phyloP scores from a whole-genome alignment of 2,888 invertebrate species.

The Epinotia demarniana region DNA sequence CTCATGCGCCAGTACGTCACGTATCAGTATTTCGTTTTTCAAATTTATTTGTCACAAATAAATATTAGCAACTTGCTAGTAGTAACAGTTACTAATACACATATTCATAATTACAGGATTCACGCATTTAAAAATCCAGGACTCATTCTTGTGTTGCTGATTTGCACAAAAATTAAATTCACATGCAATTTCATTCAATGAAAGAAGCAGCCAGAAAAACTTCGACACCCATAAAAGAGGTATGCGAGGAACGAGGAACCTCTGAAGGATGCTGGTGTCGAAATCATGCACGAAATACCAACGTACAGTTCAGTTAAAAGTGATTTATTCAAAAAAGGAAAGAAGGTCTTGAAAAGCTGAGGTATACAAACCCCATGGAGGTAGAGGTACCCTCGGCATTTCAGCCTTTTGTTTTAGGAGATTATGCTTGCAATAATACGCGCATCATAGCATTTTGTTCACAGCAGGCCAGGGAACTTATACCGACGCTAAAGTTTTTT shows the following conservation, averaged over 20 bases:
- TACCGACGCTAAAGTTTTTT: conserved; percentile 11
- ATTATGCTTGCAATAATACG: background rate
- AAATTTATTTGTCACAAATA: background rate
- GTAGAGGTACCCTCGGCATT: background rate
- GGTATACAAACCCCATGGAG: background rate
- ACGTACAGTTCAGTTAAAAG: conserved; percentile 16
- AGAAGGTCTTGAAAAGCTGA: conserved; percentile 4
- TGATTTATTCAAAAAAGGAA: conserved; percentile 6
- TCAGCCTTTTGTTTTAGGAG: background rate
- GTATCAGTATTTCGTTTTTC: background rate
- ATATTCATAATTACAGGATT: background rate
- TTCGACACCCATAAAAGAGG: conserved; percentile 25
- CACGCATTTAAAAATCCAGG: background rate
- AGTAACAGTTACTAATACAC: background rate
- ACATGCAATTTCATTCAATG: conserved; percentile 31
- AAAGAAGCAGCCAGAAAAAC: conserved; percentile 25
- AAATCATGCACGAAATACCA: conserved; percentile 30
- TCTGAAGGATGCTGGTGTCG: conserved; percentile 31
- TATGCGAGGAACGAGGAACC: conserved; percentile 35
- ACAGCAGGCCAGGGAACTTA: no score
- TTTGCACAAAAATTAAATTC: conserved; percentile 24
- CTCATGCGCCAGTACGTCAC: no score
- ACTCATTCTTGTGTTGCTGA: conserved; percentile 5
- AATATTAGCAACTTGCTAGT: no score
- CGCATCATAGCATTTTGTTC: no score